Evolutionary conservation across 2,888 invertebrate species (phyloP).

Genomic region (Mythimna lalbum): DNA sequence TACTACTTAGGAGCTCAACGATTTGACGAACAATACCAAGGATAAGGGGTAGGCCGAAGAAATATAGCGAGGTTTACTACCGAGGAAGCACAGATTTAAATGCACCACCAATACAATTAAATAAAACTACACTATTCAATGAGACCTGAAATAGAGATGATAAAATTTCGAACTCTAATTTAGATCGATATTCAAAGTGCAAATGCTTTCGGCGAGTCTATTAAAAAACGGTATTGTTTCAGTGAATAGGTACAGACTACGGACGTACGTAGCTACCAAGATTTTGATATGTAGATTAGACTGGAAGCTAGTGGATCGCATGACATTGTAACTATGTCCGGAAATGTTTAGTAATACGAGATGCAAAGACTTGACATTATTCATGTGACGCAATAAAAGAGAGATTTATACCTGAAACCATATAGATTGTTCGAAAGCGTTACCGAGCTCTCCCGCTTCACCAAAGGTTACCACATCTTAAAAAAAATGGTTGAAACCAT

Average conservation of each 20-base stretch:
- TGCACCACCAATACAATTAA: not conserved
- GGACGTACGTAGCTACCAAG: not conserved
- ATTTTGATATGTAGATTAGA: slow-evolving; percentile 35
- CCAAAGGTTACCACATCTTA: too few relatives aligned
- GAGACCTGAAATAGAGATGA: not conserved
- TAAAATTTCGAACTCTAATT: not conserved
- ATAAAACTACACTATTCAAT: not conserved
- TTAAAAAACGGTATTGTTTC: not conserved
- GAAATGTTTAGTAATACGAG: slow-evolving; percentile 34
- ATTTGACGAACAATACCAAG: too few relatives aligned
- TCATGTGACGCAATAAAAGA: slow-evolving; percentile 29
- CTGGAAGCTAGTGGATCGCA: slow-evolving; percentile 27
- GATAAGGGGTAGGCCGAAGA: too few relatives aligned
- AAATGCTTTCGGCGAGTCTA: not conserved
- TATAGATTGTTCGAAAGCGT: not conserved
- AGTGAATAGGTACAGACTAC: slow-evolving; percentile 1
- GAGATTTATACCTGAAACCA: not conserved
- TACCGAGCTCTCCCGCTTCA: too few relatives aligned
- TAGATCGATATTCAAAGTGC: not conserved
- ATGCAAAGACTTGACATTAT: slow-evolving; percentile 14
- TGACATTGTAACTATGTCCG: slow-evolving; percentile 36
- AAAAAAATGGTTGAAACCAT: too few relatives aligned
- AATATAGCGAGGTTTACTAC: not conserved
- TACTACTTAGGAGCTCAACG: too few relatives aligned
- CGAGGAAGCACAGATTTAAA: not conserved